A percentile compares a stretch with the other conserved stretches of the same genome.
Conservation (phyloP, 2,797 vertebrate species). For the Takifugu rubripes region DNA sequence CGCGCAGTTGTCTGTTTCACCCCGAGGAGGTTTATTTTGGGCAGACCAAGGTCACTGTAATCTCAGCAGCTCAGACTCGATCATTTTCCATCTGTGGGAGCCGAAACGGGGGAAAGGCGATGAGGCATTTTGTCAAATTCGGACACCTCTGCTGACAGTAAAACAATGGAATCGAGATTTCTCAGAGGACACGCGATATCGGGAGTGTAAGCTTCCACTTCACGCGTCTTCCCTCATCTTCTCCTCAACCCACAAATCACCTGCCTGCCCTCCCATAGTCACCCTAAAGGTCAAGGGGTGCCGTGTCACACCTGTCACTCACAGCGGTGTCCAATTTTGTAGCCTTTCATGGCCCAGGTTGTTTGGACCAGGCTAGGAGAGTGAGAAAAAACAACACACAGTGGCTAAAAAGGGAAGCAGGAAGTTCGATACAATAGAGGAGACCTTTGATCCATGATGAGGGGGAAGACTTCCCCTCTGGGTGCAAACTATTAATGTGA, state of each 20-base stretch:
- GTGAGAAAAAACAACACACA: constrained; percentile 75
- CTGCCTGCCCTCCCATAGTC: constrained; percentile 30
- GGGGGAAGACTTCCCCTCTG: constrained; percentile 76
- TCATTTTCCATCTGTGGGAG: constrained; percentile 38
- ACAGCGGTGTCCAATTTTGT: constrained; percentile 47
- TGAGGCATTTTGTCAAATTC: constrained; percentile 46
- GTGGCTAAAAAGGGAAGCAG: constrained; percentile 88
- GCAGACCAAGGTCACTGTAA: constrained; percentile 28
- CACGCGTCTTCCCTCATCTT: constrained; percentile 31
- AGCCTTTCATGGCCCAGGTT: constrained; percentile 21
- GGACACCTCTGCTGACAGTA: constrained; percentile 55
- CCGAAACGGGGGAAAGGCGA: constrained; percentile 38
- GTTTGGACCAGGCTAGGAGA: constrained; percentile 48
- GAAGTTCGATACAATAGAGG: constrained; percentile 92
- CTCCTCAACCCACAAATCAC: constrained; percentile 43
- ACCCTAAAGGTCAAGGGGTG: constrained; percentile 58
- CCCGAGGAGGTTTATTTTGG: constrained; percentile 31
- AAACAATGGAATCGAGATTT: constrained; percentile 62
- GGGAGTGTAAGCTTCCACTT: constrained; percentile 44
- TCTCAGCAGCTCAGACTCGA: constrained; percentile 24
- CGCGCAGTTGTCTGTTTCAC: constrained; percentile 9
- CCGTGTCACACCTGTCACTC: constrained; percentile 65
- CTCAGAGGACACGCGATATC: constrained; percentile 42
- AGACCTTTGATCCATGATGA: constrained; percentile 89
- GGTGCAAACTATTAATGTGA: constrained; percentile 82